Percentiles rank a stretch among this genome's conserved stretches.
Conservation (phyloP, 2,113 vertebrate genomes). For the Oryzias celebensis region DNA sequence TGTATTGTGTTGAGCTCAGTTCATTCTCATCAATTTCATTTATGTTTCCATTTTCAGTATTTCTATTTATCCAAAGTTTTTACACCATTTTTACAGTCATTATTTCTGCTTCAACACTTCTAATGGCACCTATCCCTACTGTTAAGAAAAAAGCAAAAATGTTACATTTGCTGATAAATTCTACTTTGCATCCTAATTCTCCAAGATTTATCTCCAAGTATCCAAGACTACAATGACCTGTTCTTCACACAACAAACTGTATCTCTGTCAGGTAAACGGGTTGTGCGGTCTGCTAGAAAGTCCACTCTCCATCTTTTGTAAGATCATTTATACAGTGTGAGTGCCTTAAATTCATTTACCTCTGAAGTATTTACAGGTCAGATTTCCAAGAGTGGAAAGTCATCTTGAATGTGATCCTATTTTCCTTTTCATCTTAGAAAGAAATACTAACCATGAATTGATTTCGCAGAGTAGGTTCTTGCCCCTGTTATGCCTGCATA, state of each 20-base stretch:
- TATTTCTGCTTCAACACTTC: too few relatives aligned
- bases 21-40: too few relatives aligned
- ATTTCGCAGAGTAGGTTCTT: neutral
- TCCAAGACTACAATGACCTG: neutral
- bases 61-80: too few relatives aligned
- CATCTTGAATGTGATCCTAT: slow-evolving; percentile 12
- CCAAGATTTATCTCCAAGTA: neutral
- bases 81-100: too few relatives aligned
- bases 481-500: neutral
- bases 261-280: neutral
- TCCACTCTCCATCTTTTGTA: neutral
- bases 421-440: slow-evolving; percentile 6
- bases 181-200: neutral
- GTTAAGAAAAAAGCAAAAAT: neutral
- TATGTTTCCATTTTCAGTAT: too few relatives aligned
- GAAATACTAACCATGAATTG: slow-evolving; percentile 1
- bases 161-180: neutral
- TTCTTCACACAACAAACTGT: neutral
- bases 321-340: neutral
- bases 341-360: slow-evolving; percentile 10
- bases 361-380: slow-evolving; percentile 5
- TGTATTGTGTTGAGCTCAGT: too few relatives aligned
- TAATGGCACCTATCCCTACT: neutral
- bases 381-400: neutral
- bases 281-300: neutral